Base-by-base conservation (phyloP, 2,888 invertebrate species). In the Cataglyphis rosenhaueri region DNA sequence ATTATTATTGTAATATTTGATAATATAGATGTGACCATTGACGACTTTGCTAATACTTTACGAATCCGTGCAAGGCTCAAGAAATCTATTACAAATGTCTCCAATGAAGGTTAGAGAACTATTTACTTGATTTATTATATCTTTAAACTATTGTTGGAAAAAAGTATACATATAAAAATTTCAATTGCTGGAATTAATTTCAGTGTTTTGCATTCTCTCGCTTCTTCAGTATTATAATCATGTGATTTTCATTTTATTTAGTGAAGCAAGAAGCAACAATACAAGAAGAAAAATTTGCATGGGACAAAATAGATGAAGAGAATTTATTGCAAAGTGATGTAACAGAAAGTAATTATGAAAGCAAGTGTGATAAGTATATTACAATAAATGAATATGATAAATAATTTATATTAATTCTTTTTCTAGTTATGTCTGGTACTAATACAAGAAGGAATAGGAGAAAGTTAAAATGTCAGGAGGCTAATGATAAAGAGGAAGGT, bases 21-120 rank as follows among this genome's bases (percentile, higher is more conserved):
- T 52, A 59, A 62, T 95, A n/a, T 52, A 96, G 97, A 97, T 94
- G 95, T 96, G 84, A 96, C 96, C 15, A 94, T 97, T 92, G 95
- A 96, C 90, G 96, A 97, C 91, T 96, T 95, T 93, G 97, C 97
- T 5, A 96, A 97, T 94, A 96, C 96, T 41, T 87, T 94, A 62
- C 91, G 91, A 61, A 91, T 90, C 48, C 92, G 93, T 74, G 92
- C 92, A 48, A 92, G 94, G 84, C 82, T 93, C n/a, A 94, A 93
- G 85, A 95, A 95, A 87, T 91, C 92, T 55, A 85, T 88, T 35
- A 86, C 79, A 35, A 88, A 86, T 61, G 71, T 88, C 3, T 76
- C 82, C 5, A 84, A 82, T 15, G 86, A 89, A 91, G 89, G 89
- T 89, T 82, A 76, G 32, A 29, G 29, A 61, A 18, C 48, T 4